Evolutionary conservation across 2,113 vertebrate genomes (phyloP), one percentile per base, ranked within the genome.

Genomic region (Paralichthys olivaceus): DNA sequence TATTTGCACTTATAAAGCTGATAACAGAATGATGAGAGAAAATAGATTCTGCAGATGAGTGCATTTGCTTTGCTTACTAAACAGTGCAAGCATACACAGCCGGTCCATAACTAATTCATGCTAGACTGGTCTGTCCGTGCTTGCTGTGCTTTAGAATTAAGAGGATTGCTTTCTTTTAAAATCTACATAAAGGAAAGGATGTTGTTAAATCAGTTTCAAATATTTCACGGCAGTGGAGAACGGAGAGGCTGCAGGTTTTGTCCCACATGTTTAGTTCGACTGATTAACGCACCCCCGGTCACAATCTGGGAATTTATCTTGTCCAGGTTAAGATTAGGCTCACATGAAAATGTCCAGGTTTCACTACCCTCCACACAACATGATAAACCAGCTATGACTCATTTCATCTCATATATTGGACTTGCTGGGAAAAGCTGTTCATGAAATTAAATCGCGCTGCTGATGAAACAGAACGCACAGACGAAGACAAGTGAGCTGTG

Each of bases 1-100:
- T 84, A 73, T 85, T 77, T 84, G 74, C 65, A 75, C 69, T 57
- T 72, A 72, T 59, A 57, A 61, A 76, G 58, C 70, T 73, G 81
- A 84, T 87, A 77, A 81, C 43, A 72, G 77, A 68, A 73, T 72
- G 79, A 77, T 70, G 68, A 79, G 63, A 77, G 58, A 47, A 85
- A 85, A 81, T 40, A 69, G 75, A 84, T 83, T 72, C 66, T 80
- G 69, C 79, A 71, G 70, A 84, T 56, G 69, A 73, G 59, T 55
- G 69, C 69, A 40, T 75, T 71, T 58, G 68, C 62, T 72, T 59
- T 73, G 81, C 73, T 71, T 84, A 51, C 64, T 84, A 83, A 88
- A 70, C 47, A 72, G 64, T 22, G 26, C 57, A 23, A 37, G 58
- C 37, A 67, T 70, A 32, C 62, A 45, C 72, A 29, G 17, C 67